A percentile compares a stretch with the other conserved stretches of the same genome.
These are phyloP conservation scores for Drosophila bocqueti DNA, from an alignment of 1,140 invertebrate genomes.

Conservation along the genomic window DNA sequence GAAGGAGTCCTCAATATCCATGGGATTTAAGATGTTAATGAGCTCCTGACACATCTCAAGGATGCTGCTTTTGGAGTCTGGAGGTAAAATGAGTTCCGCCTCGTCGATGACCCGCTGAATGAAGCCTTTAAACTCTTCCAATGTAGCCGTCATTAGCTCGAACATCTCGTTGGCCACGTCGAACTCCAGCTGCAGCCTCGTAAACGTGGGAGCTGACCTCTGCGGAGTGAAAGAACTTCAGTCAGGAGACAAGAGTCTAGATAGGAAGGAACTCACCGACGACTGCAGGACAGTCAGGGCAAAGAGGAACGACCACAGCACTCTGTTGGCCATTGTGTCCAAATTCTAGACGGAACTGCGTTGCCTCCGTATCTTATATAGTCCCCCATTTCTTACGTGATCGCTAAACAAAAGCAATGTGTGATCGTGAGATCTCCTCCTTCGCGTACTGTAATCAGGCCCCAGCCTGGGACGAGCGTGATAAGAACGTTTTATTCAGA, in stretches of 20 bases:
- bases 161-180: constrained; percentile 32
- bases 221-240: neutral
- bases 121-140: constrained; percentile 23
- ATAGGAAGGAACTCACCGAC: constrained; percentile 34
- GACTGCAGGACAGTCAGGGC: constrained; percentile 26
- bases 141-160: neutral
- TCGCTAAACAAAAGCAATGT: constrained; percentile 8
- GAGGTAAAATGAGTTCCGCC: constrained; percentile 19
- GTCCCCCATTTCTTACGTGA: constrained; percentile 17
- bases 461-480: constrained; percentile 36
- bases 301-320: constrained; percentile 39
- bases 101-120: constrained; percentile 43
- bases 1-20: constrained; percentile 30
- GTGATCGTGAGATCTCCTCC: constrained; percentile 18
- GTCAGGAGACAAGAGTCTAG: neutral
- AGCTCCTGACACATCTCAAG: constrained; percentile 19
- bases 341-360: constrained; percentile 1
- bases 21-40: neutral
- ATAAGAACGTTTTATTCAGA: constrained; percentile 48
- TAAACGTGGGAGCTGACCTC: constrained; percentile 25
- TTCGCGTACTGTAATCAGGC: constrained; percentile 56
- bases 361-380: constrained; percentile 34
- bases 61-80: constrained; percentile 8
- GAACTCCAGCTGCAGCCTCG: constrained; percentile 23
- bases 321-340: constrained; percentile 8